These are phyloP conservation scores for Numenius phaeopus DNA, from an alignment of 2,797 vertebrate genomes.

Conservation along the genomic window DNA sequence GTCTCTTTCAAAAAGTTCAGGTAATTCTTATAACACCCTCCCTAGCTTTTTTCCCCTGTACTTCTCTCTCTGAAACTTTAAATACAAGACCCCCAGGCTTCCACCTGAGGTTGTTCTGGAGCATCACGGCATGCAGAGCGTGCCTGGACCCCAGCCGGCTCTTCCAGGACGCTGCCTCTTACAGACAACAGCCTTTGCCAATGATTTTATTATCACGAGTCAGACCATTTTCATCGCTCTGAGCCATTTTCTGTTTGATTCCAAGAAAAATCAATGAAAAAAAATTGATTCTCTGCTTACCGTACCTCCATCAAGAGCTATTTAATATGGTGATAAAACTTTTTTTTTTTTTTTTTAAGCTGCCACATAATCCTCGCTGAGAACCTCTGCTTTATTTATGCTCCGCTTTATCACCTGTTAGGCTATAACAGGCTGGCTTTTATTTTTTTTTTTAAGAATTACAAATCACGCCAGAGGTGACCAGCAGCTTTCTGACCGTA, in stretches of 20 bases:
- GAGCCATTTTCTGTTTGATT: background rate
- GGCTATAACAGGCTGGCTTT: background rate
- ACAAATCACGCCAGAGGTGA: background rate
- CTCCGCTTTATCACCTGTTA: background rate
- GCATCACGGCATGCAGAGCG: accelerated
- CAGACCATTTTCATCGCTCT: background rate
- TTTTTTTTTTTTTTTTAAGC: background rate
- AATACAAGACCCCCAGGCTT: background rate
- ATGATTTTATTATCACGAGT: background rate
- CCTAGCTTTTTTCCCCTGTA: background rate
- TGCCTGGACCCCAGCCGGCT: accelerated
- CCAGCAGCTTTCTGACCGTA: background rate
- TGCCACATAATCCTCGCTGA: background rate
- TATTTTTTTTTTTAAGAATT: background rate
- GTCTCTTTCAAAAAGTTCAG: background rate
- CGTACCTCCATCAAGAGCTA: background rate
- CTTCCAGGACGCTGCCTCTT: background rate
- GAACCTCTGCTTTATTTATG: background rate
- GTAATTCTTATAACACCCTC: background rate
- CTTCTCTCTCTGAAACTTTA: background rate
- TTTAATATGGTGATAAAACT: background rate
- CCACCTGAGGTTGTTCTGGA: background rate
- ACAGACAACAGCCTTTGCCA: background rate
- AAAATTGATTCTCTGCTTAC: constrained; percentile 4
- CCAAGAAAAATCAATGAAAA: constrained; percentile 33